These are phyloP conservation scores for Abrostola triplasia DNA, from an alignment of 2,888 invertebrate genomes.

Conservation along the genomic window DNA sequence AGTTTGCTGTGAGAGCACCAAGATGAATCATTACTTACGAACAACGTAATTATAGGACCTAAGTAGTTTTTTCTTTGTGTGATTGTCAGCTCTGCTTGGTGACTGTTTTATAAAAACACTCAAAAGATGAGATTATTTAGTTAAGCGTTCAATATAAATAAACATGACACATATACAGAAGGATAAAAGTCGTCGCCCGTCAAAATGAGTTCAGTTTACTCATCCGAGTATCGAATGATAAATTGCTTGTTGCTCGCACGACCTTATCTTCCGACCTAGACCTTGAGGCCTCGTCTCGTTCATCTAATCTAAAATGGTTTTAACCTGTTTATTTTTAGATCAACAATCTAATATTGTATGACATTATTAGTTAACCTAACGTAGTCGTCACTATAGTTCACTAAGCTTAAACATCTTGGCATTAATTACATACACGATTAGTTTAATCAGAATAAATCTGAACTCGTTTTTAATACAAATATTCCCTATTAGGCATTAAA, in stretches of 20 bases:
- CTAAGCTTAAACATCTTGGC: conserved; percentile 51
- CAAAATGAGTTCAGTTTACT: conserved; percentile 25
- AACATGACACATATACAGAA: conserved; percentile 29
- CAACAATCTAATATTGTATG: conserved; percentile 23
- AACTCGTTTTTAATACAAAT: conserved; percentile 10
- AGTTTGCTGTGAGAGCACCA: conserved; percentile 10
- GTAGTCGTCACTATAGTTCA: neutral
- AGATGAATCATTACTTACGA: conserved; percentile 27
- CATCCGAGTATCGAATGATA: conserved; percentile 34
- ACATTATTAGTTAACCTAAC: conserved; percentile 13
- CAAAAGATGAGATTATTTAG: conserved; percentile 11
- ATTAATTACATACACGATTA: conserved; percentile 56
- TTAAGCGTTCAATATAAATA: conserved; percentile 28
- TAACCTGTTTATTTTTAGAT: conserved; percentile 52
- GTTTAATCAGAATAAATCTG: conserved; percentile 4
- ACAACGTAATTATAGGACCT: conserved; percentile 11
- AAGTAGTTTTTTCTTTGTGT: conserved; percentile 6
- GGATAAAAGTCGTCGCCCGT: conserved; percentile 15
- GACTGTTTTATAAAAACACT: conserved; percentile 1
- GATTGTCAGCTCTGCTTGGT: neutral
- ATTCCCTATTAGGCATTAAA: conserved; percentile 38
- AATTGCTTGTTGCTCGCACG: conserved; percentile 48
- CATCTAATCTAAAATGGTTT: conserved; percentile 57
- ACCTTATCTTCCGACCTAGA: conserved; percentile 73
- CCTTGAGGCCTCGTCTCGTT: conserved; percentile 66